Evolutionary conservation across 2,888 invertebrate species (phyloP), one percentile per base, ranked within the genome.

Genomic region (Phasia obesa): DNA sequence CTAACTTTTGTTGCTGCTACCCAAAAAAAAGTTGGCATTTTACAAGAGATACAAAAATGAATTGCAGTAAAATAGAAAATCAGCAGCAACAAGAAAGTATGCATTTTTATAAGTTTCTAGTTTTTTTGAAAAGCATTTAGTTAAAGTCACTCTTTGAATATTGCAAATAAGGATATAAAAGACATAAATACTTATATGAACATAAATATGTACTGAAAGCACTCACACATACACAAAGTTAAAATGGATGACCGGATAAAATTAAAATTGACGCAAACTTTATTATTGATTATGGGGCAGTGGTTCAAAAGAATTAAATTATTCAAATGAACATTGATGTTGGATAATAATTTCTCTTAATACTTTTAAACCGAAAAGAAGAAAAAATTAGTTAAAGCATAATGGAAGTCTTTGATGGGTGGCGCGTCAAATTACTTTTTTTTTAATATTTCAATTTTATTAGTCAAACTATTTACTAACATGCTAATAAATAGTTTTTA

Each of bases 131-230:
- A 78, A 70, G 55, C 73, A 49, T 77, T 73, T 59, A 69, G 69
- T 70, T 70, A 67, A 78, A 75, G 70, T 79, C 79, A 79, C 60
- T 79, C 83, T 71, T 70, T 74, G 65, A 71, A 65, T 75, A 75
- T 47, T 75, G 78, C 75, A 83, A 78, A 83, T 83, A 83, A 83
- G 83, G 83, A 79, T 47, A 71, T 59, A 42, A 65, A 75, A 70
- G 83, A 65, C 71, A 75, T 79, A 67, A 82, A 64, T 70, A 75
- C 64, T 82, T 74, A 62, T 25, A 62, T 53, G 53, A 62, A 70
- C 57, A 35, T 49, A 78, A 70, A 70, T 70, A 67, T 76, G 65
- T 60, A 60, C 59, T 35, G 17, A 62, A 53, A 31, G 23, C 4
- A 53, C n/a, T n/a, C n/a, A n/a, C n/a, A n/a, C n/a, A n/a, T n/a